These are phyloP conservation scores for Damaliscus lunatus DNA, from an alignment of 2,113 vertebrate genomes.

Conservation along the genomic window DNA sequence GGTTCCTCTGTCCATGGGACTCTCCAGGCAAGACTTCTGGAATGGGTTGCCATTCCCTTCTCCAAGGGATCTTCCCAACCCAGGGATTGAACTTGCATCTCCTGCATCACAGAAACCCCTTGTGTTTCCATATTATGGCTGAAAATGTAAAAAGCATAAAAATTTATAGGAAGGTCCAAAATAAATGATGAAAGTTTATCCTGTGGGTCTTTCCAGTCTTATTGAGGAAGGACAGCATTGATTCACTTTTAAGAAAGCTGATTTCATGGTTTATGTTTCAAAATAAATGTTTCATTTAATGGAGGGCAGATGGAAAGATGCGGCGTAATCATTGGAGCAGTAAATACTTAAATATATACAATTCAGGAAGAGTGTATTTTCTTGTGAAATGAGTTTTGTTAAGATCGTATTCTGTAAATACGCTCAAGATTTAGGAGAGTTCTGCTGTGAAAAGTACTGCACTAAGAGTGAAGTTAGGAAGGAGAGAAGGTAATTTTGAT, in stretches of 20 bases:
- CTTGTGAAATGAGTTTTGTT: slow-evolving; percentile 10
- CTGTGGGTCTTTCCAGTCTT: not conserved
- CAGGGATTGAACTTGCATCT: not conserved
- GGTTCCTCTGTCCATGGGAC: not conserved
- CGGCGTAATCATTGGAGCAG: not conserved
- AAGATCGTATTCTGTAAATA: not conserved
- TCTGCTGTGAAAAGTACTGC: not conserved
- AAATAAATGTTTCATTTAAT: slow-evolving; percentile 8
- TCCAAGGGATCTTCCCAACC: not conserved
- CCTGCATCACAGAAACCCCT: not conserved
- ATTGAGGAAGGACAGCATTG: not conserved
- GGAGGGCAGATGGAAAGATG: not conserved
- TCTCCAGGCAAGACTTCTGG: not conserved
- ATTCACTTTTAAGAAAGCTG: not conserved
- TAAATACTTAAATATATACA: not conserved
- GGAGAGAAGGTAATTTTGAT: not conserved
- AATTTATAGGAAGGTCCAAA: not conserved
- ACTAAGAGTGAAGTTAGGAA: not conserved
- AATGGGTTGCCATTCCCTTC: not conserved
- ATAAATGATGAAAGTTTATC: not conserved
- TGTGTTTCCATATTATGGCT: not conserved
- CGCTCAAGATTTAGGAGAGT: not conserved
- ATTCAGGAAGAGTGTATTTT: not conserved
- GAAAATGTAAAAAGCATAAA: not conserved
- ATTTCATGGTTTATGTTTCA: slow-evolving; percentile 25